Conservation (phyloP, 2,888 invertebrate species). For the Ichneumon xanthorius region DNA sequence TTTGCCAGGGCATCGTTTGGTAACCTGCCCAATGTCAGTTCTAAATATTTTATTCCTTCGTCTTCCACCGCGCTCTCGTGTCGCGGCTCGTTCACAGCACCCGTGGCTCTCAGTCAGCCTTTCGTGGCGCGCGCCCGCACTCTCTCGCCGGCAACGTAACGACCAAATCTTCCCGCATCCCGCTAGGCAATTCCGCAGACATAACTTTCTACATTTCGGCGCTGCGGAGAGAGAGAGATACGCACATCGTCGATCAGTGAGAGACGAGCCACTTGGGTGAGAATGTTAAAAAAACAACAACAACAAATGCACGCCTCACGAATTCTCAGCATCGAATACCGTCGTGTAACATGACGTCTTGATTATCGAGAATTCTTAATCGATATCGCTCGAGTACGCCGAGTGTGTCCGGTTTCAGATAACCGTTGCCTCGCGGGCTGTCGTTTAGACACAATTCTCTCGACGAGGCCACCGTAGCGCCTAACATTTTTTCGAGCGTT, state of each 20-base stretch:
- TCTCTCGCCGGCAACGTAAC: constrained; percentile 10
- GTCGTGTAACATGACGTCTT: not conserved
- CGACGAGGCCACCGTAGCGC: not conserved
- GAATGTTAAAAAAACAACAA: not conserved
- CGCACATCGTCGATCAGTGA: not conserved
- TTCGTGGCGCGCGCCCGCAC: not conserved
- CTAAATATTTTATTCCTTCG: constrained; percentile 71
- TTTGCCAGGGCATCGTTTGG: constrained; percentile 74
- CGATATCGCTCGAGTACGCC: constrained; percentile 41
- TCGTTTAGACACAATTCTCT: constrained; percentile 15
- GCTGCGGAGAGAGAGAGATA: not conserved
- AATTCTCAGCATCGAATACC: not conserved
- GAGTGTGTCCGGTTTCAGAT: constrained; percentile 69
- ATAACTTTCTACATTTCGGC: constrained; percentile 27
- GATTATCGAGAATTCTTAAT: constrained; percentile 26
- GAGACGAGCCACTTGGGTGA: not conserved
- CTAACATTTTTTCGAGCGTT: not conserved
- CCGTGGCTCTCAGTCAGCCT: not conserved
- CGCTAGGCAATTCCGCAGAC: not conserved
- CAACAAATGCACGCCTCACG: no score
- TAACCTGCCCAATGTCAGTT: constrained; percentile 78
- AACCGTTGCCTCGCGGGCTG: constrained; percentile 63
- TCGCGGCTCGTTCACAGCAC: constrained; percentile 39
- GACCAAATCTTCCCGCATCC: not conserved
- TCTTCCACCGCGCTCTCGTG: constrained; percentile 19